These are phyloP conservation scores for Xenus cinereus DNA, from an alignment of 2,113 vertebrate genomes.

Conservation along the genomic window DNA sequence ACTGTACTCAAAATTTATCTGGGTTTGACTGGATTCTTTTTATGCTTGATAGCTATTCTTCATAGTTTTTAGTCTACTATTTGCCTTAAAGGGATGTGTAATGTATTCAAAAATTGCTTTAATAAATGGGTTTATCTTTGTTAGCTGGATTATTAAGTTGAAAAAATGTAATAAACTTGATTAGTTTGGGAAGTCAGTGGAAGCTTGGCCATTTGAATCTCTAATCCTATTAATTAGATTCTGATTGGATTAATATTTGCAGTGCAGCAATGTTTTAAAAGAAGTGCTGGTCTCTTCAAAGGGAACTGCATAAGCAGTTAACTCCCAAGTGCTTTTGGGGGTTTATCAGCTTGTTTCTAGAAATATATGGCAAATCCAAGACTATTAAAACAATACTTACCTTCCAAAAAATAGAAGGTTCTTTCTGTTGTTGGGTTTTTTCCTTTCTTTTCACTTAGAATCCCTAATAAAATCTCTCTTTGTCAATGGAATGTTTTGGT, in stretches of 20 bases:
- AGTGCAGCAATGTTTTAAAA: background rate
- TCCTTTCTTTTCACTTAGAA: background rate
- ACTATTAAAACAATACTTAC: background rate
- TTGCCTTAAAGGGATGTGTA: constrained; percentile 13
- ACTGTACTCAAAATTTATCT: background rate
- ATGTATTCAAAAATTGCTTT: constrained; percentile 33
- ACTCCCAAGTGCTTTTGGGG: background rate
- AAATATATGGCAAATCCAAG: background rate
- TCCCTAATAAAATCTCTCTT: background rate
- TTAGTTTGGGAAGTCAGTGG: constrained; percentile 31
- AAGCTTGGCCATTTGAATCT: constrained; percentile 25
- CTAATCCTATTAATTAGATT: constrained; percentile 57
- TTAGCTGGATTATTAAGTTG: constrained; percentile 47
- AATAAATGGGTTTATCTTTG: constrained; percentile 43
- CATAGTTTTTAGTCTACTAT: background rate
- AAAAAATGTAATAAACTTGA: constrained; percentile 46
- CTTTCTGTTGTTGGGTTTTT: background rate
- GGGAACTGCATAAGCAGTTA: background rate
- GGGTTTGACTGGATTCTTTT: background rate
- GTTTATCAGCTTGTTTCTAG: background rate
- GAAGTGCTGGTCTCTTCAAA: constrained; percentile 2
- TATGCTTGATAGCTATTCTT: background rate
- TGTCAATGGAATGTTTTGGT: background rate
- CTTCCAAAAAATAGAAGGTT: background rate
- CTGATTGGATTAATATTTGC: constrained; percentile 48